Base-by-base conservation (phyloP, 2,797 vertebrate species). In the Dendrocincla fuliginosa region DNA sequence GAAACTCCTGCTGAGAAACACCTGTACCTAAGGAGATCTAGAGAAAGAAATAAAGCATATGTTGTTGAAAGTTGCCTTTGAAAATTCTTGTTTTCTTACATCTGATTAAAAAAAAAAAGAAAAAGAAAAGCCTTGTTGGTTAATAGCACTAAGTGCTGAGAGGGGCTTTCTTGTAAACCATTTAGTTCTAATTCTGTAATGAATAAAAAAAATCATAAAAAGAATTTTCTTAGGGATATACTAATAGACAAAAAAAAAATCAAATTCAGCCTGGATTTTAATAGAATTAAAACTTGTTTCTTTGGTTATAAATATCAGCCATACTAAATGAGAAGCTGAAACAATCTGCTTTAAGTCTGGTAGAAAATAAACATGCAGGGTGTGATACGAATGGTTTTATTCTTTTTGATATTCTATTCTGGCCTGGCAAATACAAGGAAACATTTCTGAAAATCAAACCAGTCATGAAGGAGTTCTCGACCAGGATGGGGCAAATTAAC, bases 71-170 rank as follows among this genome's bases (percentile, higher is more conserved):
- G 16, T 37, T 80, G 32, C 32, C 47, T 83, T 87, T 87, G 28
- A 80, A 93, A 91, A 77, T 24, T 47, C 13, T 52, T 46, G 8
- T 52, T 87, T 92, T 87, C 33, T 74, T 27, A 56, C n/a, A 18
- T 75, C 24, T 86, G 27, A 57, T 84, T 47, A 1, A 27, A 64
- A 78, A 59, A 33, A 10, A n/a, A 9, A 39, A n/a, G 6, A 2
- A 5, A 30, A 14, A n/a, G 25, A 16, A 27, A 28, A 3, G 1
- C 9, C 22, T 17, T 74, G 9, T 44, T 90, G 57, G 46, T 84
- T 39, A 86, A 30, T 41, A 68, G 25, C 13, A 24, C 56, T 39
- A 55, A 70, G 35, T 73, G 18, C 24, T 68, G 74, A 75, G 28
- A 74, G 71, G 13, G 30, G 15, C 41, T 81, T 91, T 84, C 61